Base-by-base conservation (phyloP, 1,140 invertebrate genomes). In the Atta colombica region DNA sequence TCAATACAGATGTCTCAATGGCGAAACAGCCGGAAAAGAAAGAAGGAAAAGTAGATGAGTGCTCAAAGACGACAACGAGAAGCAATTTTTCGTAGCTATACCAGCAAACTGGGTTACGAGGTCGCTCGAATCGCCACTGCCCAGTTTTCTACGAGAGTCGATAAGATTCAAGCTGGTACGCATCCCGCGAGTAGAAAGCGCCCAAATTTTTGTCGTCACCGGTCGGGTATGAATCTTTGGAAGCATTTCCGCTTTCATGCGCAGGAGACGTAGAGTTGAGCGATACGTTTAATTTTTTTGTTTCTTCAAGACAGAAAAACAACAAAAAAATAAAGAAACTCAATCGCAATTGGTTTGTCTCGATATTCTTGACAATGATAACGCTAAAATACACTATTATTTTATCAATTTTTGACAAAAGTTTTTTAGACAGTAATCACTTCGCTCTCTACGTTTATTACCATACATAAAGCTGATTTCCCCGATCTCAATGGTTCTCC, bases 171-270 rank as follows among this genome's bases (percentile, higher is more conserved):
- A 92, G 90, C 86, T 89, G 86, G 85, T 74, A 90, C 91, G 89
- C 91, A 92, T 90, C 90, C 72, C 53, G 60, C 85, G 71, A 92
- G 91, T 94, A 94, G 94, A 94, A 94, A 94, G 93, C 93, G 93
- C 90, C 93, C 91, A 92, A 93, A 94, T 94, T 94, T 92, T 90
- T 94, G 61, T 87, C 85, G 49, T 51, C 63, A 28, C 2, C 66
- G 21, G 21, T 28, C 66, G 39, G 35, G 14, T 14, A 55, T 21
- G 35, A 53, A 66, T 77, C 51, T 82, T 5, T 21, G 55, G 55
- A 75, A 39, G 39, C 39, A 21, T 61, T 84, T 84, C 55, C 80
- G 55, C 55, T 75, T 51, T 74, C 55, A 3, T 85, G 71, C 72
- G 80, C 51, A 71, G 12, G 3, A 77, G n/a, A 75, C 53, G 18